Evolutionary conservation across 2,113 vertebrate genomes (phyloP).

Genomic region (Corythornis vintsioides): DNA sequence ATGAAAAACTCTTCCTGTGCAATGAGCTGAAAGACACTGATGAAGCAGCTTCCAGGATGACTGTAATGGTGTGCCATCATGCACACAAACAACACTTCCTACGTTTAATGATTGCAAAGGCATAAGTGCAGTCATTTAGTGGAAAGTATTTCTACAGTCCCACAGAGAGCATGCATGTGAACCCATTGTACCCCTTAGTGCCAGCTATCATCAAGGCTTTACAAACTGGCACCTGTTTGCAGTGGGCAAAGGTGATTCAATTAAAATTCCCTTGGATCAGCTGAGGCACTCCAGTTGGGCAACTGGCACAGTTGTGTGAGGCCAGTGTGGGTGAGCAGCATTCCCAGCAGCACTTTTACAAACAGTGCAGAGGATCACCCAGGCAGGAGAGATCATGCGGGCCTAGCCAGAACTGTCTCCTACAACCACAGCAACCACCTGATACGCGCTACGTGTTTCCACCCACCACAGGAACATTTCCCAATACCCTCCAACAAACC

Average conservation of each 20-base stretch:
- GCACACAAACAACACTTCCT: not conserved
- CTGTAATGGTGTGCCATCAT: not conserved
- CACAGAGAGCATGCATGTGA: not conserved
- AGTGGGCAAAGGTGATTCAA: not conserved
- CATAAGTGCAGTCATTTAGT: not conserved
- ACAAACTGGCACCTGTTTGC: not conserved
- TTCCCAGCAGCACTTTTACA: not conserved
- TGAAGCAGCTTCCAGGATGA: not conserved
- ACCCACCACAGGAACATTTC: not conserved
- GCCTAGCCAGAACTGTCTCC: not conserved
- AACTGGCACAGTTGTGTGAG: rapidly evolving
- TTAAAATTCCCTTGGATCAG: slow-evolving; percentile 9
- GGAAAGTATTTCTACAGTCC: not conserved
- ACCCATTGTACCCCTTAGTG: not conserved
- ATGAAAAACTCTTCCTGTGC: not conserved
- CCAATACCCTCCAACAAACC: slow-evolving; percentile 1
- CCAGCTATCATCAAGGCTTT: not conserved
- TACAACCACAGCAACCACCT: not conserved
- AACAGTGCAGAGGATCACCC: not conserved
- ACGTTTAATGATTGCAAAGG: not conserved
- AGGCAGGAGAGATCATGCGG: not conserved
- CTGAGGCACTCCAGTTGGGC: not conserved
- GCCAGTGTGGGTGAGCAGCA: not conserved
- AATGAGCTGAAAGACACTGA: not conserved
- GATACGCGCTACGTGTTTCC: not conserved